Percentiles rank a stretch among this genome's conserved stretches.
Evolutionary conservation across 2,797 vertebrate genomes (phyloP).

Genomic region (Chanos chanos): DNA sequence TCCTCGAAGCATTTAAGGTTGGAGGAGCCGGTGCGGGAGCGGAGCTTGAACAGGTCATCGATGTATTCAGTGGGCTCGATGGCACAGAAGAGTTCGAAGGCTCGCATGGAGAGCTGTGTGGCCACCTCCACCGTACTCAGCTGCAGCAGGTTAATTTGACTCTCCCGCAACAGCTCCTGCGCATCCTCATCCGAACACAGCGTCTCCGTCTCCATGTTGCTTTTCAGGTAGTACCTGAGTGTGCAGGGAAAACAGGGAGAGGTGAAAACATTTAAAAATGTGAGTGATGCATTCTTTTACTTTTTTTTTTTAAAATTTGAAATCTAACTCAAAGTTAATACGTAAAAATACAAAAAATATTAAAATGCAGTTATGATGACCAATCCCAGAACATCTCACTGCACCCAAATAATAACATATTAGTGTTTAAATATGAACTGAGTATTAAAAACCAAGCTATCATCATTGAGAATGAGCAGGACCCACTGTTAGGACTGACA

Average conservation of each 20-base stretch:
- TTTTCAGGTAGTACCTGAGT: conserved; percentile 94
- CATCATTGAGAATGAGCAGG: too few relatives aligned
- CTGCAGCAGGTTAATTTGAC: conserved; percentile 89
- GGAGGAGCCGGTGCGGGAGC: conserved; percentile 74
- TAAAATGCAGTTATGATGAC: too few relatives aligned
- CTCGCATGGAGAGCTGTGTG: conserved; percentile 95
- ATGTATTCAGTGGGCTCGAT: conserved; percentile 98
- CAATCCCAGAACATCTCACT: too few relatives aligned
- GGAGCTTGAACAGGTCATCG: conserved; percentile 93
- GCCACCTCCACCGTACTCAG: conserved; percentile 96
- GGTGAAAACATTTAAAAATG: not conserved
- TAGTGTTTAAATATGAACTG: too few relatives aligned
- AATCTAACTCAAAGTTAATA: too few relatives aligned
- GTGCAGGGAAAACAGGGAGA: not conserved
- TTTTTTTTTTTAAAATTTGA: too few relatives aligned
- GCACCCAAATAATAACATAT: too few relatives aligned
- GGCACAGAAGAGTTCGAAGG: conserved; percentile 94
- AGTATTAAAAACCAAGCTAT: too few relatives aligned
- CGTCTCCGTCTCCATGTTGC: conserved; percentile 99
- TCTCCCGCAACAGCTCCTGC: conserved; percentile 91
- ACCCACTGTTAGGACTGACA: not conserved
- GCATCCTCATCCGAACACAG: conserved; percentile 97
- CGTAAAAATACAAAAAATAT: too few relatives aligned
- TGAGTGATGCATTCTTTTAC: too few relatives aligned
- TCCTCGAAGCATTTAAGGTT: conserved; percentile 98